Conservation (phyloP, 2,113 vertebrate genomes). For the Malurus elegans region DNA sequence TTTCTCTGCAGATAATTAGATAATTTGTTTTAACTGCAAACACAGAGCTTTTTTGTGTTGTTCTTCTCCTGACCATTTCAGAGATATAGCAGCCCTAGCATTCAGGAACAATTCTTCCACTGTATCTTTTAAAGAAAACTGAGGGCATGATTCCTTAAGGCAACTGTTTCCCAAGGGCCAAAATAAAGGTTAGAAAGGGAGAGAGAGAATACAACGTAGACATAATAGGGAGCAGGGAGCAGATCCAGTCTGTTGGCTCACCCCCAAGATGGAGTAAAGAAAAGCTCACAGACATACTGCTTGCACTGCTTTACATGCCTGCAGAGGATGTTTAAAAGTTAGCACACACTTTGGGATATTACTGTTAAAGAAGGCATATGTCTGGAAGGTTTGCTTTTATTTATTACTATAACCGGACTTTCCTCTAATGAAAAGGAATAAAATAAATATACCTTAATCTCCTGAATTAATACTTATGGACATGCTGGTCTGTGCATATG, state of each 20-base stretch:
- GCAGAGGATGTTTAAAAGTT: constrained; percentile 49
- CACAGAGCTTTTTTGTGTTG: neutral
- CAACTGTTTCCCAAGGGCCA: constrained; percentile 14
- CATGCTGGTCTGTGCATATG: neutral
- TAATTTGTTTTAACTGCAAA: neutral
- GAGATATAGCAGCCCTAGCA: neutral
- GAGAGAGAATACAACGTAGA: neutral
- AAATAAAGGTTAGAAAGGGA: neutral
- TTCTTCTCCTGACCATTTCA: neutral
- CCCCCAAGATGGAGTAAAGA: neutral
- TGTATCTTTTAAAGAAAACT: neutral
- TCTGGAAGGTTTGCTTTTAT: constrained; percentile 12
- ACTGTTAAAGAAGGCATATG: neutral
- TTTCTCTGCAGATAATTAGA: neutral
- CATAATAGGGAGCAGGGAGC: neutral
- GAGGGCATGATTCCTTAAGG: neutral
- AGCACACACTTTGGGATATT: constrained; percentile 22
- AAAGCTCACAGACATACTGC: constrained; percentile 13
- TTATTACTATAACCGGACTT: constrained; percentile 2
- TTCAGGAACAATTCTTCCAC: neutral
- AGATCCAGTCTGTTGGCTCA: constrained; percentile 3
- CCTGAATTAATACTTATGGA: neutral
- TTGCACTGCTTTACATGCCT: constrained; percentile 23
- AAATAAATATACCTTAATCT: neutral
- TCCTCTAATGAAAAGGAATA: neutral